Percentiles rank a stretch among this genome's conserved stretches.
These are phyloP conservation scores for Raja brachyura DNA, from an alignment of 2,113 vertebrate species.

Conservation along the genomic window DNA sequence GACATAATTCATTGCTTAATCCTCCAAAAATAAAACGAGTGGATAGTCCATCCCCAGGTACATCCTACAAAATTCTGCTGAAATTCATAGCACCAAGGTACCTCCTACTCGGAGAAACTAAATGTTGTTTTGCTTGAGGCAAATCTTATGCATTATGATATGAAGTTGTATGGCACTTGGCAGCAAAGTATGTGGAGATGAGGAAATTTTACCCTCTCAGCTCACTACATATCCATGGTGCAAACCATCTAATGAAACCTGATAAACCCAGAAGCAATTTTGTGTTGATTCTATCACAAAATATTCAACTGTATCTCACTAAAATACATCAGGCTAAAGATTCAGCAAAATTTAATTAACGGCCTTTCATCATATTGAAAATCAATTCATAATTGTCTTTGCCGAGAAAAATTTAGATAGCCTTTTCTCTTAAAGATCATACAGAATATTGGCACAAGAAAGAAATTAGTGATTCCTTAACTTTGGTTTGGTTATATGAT, in stretches of 20 bases:
- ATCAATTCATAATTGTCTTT: background rate
- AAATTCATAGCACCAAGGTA: background rate
- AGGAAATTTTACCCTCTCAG: slow-evolving; percentile 3
- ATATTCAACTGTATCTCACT: background rate
- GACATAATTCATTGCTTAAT: background rate
- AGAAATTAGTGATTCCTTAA: background rate
- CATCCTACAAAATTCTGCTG: background rate
- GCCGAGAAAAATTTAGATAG: background rate
- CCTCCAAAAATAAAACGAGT: background rate
- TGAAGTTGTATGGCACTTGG: slow-evolving; percentile 1
- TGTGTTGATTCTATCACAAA: too few species aligned
- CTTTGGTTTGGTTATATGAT: background rate
- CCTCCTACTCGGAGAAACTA: background rate
- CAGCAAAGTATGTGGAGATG: background rate
- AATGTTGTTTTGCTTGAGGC: slow-evolving; percentile 7
- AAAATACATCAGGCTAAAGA: background rate
- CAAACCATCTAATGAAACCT: background rate
- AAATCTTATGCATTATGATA: background rate
- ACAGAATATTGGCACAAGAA: background rate
- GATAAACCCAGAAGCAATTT: background rate
- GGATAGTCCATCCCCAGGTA: background rate
- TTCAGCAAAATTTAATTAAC: background rate
- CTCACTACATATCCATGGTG: background rate
- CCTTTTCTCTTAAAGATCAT: background rate
- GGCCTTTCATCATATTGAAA: background rate